phyloP scores from a whole-genome alignment of 2,113 vertebrate genomes.

The Albula goreensis region DNA sequence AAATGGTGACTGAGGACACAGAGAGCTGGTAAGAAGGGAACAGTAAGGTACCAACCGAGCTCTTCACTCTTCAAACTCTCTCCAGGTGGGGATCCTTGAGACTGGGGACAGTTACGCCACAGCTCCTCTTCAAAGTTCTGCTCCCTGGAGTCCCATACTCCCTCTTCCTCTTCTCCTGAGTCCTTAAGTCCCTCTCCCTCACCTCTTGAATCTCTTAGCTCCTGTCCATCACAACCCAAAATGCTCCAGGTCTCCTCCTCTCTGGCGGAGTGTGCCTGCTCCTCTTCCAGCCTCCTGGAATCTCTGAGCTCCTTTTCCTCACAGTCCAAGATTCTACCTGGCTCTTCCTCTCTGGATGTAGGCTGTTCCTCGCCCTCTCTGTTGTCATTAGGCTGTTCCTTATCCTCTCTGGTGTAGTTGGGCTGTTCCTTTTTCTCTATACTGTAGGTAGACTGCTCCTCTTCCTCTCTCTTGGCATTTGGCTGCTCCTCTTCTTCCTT shows the following conservation, averaged over 20 bases:
- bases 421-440: neutral
- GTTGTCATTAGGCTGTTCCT: neutral
- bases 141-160: constrained; percentile 3
- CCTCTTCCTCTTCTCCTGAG: constrained; percentile 5
- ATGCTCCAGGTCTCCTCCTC: neutral
- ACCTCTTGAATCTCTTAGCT: constrained; percentile 19
- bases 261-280: constrained; percentile 27
- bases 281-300: constrained; percentile 25
- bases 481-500: constrained; percentile 35
- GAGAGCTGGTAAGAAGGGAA: neutral
- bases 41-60: constrained; percentile 21
- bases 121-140: neutral
- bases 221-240: neutral
- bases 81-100: neutral
- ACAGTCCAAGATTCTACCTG: neutral
- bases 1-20: neutral
- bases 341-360: neutral
- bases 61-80: neutral
- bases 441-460: neutral
- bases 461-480: neutral
- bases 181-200: neutral
- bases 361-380: neutral
- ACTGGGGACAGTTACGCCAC: neutral
- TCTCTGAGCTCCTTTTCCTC: neutral
- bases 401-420: neutral